Evolutionary conservation across 1,140 invertebrate species (phyloP), one percentile per base, ranked within the genome.

Genomic region (Caerostris extrusa): DNA sequence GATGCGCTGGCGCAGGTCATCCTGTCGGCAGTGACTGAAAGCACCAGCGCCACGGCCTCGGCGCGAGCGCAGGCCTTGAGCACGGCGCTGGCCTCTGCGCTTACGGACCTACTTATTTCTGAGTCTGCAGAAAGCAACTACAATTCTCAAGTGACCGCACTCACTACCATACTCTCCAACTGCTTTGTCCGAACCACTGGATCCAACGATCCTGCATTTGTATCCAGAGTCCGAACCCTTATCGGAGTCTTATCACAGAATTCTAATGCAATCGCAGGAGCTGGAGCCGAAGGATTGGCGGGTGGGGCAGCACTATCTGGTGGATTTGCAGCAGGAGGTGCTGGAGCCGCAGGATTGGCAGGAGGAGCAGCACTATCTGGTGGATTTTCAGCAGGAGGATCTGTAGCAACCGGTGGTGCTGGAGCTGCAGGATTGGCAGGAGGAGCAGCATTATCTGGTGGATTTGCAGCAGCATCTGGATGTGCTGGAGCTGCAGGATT

Each of bases 61-160:
- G 71, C 77, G 2, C 69, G 87, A 19, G 61, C 87, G 5, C 60
- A 67, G 34, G 90, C 90, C 3, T 17, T 85, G 4, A 85, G 61
- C 53, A 92, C 60, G 5, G 90, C 90, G 1, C 34, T 92, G 3
- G 90, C 90, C n/a, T 92, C 90, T 34, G 85, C 90, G 7, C 50
- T 90, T 6, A 56, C 57, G 3, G 69, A 81, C 5, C 57, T 90
- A 3, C 14, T 90, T 3, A 60, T 81, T 5, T 3, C 57, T 0
- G 90, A 91, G 53, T 60, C 69, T 4, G 57, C 7, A 3, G 71
- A 50, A 7, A 19, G n/a, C 17, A 77, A 50, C 3, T 82, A 61
- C 57, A 2, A 50, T 0, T 85, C 5, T 50, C 90, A 92, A 10
- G 7, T 85, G 2, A 57, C 60, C 0, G 50, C 60, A 4, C 58